Evolutionary conservation across 2,113 vertebrate species (phyloP).

Genomic region (Corythornis cristatus): DNA sequence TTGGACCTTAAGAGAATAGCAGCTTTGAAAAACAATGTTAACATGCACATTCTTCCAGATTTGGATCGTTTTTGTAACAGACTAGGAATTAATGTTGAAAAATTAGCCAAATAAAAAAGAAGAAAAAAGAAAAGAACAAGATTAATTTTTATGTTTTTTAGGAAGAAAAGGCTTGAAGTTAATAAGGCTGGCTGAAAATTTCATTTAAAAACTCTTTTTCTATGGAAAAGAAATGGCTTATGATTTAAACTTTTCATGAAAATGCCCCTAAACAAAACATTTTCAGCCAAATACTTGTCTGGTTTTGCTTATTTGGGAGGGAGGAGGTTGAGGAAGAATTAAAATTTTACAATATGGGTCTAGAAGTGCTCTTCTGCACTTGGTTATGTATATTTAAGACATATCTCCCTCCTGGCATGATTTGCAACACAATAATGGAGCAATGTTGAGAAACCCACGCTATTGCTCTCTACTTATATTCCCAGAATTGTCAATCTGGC

Average conservation of each 20-base stretch:
- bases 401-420: conserved; percentile 53
- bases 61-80: neutral
- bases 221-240: neutral
- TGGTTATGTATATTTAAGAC: conserved; percentile 55
- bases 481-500: conserved; percentile 57
- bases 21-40: neutral
- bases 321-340: conserved; percentile 46
- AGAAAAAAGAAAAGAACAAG: neutral
- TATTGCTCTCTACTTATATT: conserved; percentile 38
- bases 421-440: conserved; percentile 39
- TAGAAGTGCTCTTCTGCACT: conserved; percentile 38
- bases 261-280: conserved; percentile 1
- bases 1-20: neutral
- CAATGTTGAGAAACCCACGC: conserved; percentile 11
- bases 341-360: conserved; percentile 41
- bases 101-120: neutral
- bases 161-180: neutral
- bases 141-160: neutral
- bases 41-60: neutral
- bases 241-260: neutral
- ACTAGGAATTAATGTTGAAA: neutral
- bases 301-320: conserved; percentile 45
- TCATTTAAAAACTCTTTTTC: neutral
- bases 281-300: conserved; percentile 21
- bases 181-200: neutral